Percentiles rank a stretch among this genome's conserved stretches.
phyloP scores from a whole-genome alignment of 2,113 vertebrate species.

The Polypterus bichir region DNA sequence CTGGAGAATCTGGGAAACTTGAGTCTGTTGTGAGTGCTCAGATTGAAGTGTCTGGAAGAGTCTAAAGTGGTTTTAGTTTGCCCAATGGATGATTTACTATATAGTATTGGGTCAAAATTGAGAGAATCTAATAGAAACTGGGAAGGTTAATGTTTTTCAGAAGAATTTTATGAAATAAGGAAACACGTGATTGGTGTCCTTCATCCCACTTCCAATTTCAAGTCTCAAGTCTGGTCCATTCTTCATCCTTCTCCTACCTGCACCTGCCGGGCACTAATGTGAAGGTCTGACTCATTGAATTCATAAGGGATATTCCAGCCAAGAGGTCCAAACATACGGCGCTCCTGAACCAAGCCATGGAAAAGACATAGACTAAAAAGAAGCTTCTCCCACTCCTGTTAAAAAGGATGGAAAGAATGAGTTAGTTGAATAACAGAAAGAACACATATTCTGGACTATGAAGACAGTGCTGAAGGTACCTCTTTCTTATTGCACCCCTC shows the following conservation, averaged over 20 bases:
- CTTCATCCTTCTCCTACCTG: conserved; percentile 15
- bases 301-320: conserved; percentile 25
- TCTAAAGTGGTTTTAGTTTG: too few relatives aligned
- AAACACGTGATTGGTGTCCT: too few relatives aligned
- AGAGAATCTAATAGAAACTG: too few relatives aligned
- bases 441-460: background rate
- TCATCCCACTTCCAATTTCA: too few relatives aligned
- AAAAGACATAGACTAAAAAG: conserved; percentile 25
- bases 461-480: background rate
- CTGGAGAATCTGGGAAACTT: too few relatives aligned
- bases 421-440: background rate
- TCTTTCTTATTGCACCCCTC: conserved; percentile 31
- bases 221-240: too few relatives aligned
- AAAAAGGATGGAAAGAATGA: background rate
- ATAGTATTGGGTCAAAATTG: too few relatives aligned
- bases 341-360: conserved; percentile 22
- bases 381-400: conserved; percentile 20
- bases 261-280: conserved; percentile 22
- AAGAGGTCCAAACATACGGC: conserved; percentile 20
- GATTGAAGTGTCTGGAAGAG: too few relatives aligned
- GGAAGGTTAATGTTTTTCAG: too few relatives aligned
- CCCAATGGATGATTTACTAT: too few relatives aligned
- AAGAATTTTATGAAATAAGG: too few relatives aligned
- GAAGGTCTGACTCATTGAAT: conserved; percentile 23
- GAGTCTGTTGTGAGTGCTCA: too few relatives aligned